Evolutionary conservation across 2,797 vertebrate genomes (phyloP).

Genomic region (Vireo griseus): DNA sequence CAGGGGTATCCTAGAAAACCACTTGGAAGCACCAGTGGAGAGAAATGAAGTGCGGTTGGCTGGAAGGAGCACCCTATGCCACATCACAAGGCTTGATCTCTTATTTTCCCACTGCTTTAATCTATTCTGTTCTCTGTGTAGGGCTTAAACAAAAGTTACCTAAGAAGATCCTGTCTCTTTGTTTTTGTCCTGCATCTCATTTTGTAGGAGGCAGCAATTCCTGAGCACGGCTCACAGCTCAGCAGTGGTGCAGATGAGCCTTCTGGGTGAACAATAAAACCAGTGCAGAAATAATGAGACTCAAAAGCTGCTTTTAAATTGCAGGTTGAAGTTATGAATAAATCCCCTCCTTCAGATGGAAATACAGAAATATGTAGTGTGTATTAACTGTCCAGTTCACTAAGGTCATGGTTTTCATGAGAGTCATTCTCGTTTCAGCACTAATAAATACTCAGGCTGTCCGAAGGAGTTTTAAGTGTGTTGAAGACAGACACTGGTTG

Average conservation of each 20-base stretch:
- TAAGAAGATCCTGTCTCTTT: constrained; percentile 59
- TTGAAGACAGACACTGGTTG: not conserved
- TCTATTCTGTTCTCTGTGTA: constrained; percentile 58
- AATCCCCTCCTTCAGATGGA: not conserved
- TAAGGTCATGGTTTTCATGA: not conserved
- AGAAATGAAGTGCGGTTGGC: constrained; percentile 59
- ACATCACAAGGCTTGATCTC: constrained; percentile 51
- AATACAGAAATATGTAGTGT: not conserved
- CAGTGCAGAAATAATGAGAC: not conserved
- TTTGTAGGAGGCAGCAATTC: not conserved
- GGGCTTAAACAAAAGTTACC: constrained; percentile 57
- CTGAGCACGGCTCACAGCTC: not conserved
- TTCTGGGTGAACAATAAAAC: constrained; percentile 17
- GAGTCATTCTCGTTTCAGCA: not conserved
- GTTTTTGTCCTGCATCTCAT: constrained; percentile 49
- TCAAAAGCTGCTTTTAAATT: constrained; percentile 22
- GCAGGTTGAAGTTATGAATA: not conserved
- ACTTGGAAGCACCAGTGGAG: constrained; percentile 33
- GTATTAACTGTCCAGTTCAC: not conserved
- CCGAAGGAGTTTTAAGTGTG: not conserved
- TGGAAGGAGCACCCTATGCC: constrained; percentile 37
- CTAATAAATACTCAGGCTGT: not conserved
- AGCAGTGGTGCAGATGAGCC: not conserved
- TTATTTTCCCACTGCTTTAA: constrained; percentile 62
- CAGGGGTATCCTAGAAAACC: constrained; percentile 62